Conservation (phyloP, 2,113 vertebrate genomes). For the Prunella fulvescens region DNA sequence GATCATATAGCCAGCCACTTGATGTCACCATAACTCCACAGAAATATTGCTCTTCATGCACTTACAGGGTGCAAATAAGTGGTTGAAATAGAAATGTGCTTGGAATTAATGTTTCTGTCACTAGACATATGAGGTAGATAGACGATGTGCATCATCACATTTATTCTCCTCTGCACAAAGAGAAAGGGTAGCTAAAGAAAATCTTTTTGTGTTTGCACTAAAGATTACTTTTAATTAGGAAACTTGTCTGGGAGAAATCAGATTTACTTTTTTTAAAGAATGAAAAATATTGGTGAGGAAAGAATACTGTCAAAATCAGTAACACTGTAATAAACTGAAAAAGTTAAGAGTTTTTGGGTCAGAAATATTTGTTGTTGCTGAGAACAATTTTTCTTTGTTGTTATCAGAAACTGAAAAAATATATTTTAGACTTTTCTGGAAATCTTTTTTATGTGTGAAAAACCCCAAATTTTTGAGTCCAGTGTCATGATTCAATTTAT, state of each 20-base stretch:
- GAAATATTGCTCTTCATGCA: background rate
- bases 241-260: background rate
- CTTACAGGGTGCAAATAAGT: slow-evolving; percentile 18
- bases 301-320: background rate
- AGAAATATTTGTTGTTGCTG: background rate
- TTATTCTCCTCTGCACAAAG: background rate
- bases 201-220: background rate
- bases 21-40: slow-evolving; percentile 10
- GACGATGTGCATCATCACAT: background rate
- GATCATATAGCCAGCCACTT: background rate
- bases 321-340: background rate
- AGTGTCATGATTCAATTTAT: background rate
- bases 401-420: background rate
- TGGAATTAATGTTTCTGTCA: background rate
- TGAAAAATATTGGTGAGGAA: background rate
- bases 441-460: background rate
- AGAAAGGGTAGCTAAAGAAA: background rate
- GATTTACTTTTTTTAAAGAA: background rate
- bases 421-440: background rate
- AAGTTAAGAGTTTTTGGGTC: background rate
- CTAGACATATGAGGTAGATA: background rate
- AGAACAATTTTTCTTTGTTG: background rate
- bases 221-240: background rate
- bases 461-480: fast-evolving
- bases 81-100: background rate